These are phyloP conservation scores for Lottia gigantea DNA, from an alignment of 2,888 invertebrate species.

Conservation along the genomic window DNA sequence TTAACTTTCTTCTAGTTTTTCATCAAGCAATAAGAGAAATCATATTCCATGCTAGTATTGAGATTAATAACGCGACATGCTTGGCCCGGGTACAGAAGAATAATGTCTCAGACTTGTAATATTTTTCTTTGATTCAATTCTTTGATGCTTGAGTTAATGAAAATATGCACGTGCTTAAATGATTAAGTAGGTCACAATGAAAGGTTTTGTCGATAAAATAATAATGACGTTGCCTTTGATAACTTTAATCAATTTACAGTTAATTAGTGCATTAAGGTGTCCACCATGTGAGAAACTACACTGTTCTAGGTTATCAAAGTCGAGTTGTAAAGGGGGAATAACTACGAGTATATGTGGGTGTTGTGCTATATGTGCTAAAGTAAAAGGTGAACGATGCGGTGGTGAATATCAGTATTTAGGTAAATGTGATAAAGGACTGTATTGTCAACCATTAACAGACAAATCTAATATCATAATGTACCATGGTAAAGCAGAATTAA, in stretches of 20 bases:
- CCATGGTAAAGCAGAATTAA: constrained; percentile 31
- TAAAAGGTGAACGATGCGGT: constrained; percentile 62
- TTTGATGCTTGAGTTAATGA: too few relatives aligned
- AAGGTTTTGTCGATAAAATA: too few relatives aligned
- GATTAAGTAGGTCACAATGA: too few relatives aligned
- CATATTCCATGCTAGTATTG: too few relatives aligned
- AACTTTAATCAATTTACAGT: not conserved
- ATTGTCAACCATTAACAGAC: constrained; percentile 38
- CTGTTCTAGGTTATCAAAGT: constrained; percentile 51
- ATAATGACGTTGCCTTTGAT: not conserved
- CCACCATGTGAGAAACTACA: constrained; percentile 66
- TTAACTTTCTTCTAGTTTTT: too few relatives aligned
- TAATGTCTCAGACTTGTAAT: too few relatives aligned
- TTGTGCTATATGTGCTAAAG: constrained; percentile 66
- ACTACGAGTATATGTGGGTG: constrained; percentile 65
- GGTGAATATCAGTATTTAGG: constrained; percentile 65
- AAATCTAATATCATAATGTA: constrained; percentile 12
- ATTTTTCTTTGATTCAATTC: too few relatives aligned
- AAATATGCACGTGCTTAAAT: too few relatives aligned
- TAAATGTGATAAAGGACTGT: constrained; percentile 63
- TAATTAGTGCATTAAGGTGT: constrained; percentile 49
- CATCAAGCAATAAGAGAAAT: too few relatives aligned
- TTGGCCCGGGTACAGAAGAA: too few relatives aligned
- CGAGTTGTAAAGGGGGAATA: constrained; percentile 62
- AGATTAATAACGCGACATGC: too few relatives aligned